Conservation (phyloP, 2,888 invertebrate species). For the Acleris laterana region DNA sequence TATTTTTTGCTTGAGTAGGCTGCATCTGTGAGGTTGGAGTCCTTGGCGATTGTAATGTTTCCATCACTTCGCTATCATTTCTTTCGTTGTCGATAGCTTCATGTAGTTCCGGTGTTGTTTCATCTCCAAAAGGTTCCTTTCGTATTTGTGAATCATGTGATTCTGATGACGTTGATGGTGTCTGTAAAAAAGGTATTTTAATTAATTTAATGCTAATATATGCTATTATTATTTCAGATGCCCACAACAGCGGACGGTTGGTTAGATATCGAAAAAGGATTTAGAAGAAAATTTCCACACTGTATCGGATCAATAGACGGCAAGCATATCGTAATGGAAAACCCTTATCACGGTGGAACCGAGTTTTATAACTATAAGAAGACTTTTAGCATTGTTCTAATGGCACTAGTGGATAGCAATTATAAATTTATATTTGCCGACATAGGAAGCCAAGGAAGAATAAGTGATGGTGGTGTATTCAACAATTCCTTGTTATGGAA, state of each 20-base stretch:
- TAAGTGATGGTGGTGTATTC: slow-evolving; percentile 43
- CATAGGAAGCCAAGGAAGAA: slow-evolving; percentile 46
- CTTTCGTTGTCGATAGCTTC: slow-evolving; percentile 36
- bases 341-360: slow-evolving; percentile 34
- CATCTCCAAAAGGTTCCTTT: slow-evolving; percentile 40
- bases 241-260: slow-evolving; percentile 29
- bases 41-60: slow-evolving; percentile 31
- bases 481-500: slow-evolving; percentile 45
- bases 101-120: slow-evolving; percentile 34
- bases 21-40: slow-evolving; percentile 11
- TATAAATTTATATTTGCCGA: slow-evolving; percentile 42
- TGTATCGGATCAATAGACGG: slow-evolving; percentile 40
- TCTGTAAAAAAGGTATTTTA: slow-evolving; percentile 40
- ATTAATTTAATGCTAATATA: slow-evolving; percentile 38
- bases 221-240: slow-evolving; percentile 30
- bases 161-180: slow-evolving; percentile 41
- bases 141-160: slow-evolving; percentile 40
- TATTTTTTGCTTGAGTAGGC: slow-evolving; percentile 39
- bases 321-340: slow-evolving; percentile 39
- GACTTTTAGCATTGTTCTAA: slow-evolving; percentile 42
- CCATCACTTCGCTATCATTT: slow-evolving; percentile 38
- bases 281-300: slow-evolving; percentile 34
- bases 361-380: slow-evolving; percentile 39
- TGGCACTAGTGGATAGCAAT: slow-evolving; percentile 41
- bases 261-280: slow-evolving; percentile 28